Conservation (phyloP, 2,113 vertebrate genomes). For the Bubo blakistoni region DNA sequence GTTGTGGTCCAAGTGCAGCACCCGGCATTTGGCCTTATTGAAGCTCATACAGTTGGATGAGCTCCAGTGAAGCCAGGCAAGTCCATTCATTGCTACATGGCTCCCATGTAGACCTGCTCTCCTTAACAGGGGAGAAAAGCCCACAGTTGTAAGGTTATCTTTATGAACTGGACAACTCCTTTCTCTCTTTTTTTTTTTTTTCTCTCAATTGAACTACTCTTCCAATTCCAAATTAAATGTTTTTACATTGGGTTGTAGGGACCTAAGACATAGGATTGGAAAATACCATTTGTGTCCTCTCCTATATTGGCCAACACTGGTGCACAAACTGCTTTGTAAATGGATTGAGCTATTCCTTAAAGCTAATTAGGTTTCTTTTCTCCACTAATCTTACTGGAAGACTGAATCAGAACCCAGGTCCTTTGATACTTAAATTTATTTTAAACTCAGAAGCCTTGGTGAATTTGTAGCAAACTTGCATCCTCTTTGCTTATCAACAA, state of each 20-base stretch:
- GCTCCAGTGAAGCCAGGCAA: not conserved
- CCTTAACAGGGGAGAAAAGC: too few species aligned
- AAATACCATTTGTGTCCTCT: not conserved
- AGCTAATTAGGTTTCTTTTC: not conserved
- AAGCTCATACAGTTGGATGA: not conserved
- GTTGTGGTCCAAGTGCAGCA: too few species aligned
- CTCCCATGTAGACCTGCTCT: not conserved
- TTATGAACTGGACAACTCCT: not conserved
- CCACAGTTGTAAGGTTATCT: not conserved
- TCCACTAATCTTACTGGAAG: not conserved
- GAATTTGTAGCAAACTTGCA: not conserved
- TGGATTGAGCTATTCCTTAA: not conserved
- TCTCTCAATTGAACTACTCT: not conserved
- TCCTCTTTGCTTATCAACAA: not conserved
- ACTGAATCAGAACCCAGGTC: not conserved
- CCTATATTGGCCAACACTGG: not conserved
- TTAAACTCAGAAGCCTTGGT: not conserved
- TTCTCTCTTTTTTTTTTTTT: not conserved
- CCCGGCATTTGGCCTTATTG: too few species aligned
- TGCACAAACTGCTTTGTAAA: not conserved
- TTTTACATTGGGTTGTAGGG: not conserved
- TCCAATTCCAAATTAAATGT: not conserved
- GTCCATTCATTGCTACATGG: fast-evolving
- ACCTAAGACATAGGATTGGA: not conserved
- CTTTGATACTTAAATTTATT: not conserved